Base-by-base conservation (phyloP, 2,113 vertebrate species). In the Speoplatyrhinus poulsoni region DNA sequence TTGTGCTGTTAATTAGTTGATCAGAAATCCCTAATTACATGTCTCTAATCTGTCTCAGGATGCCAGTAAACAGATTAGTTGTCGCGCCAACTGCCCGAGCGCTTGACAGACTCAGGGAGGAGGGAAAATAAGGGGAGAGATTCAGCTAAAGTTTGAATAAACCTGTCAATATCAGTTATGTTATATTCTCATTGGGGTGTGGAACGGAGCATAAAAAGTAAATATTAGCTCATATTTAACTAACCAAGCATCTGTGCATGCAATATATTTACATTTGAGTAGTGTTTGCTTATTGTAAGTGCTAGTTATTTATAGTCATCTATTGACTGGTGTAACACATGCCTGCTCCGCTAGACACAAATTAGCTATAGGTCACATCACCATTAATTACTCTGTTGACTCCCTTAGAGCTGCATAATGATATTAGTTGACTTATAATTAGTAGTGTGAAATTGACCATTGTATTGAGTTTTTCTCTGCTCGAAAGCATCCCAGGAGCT, bases 21-120 rank as follows among this genome's bases (percentile, higher is more conserved):
- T 94, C 92, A 90, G 80, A 92, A 93, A 93, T 93, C 92, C 90
- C 87, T 91, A 92, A 93, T 93, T 93, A 91, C 84, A 87, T 75
- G 66, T 59, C 82, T 77, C 84, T 94, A 93, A 94, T 93, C 92
- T 91, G 88, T 90, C 77, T 88, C 74, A 73, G 70, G 88, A 74
- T 88, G 78, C 88, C 85, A 66, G 87, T 87, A 90, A 90, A 88
- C 87, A 58, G 88, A 84, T 93, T 91, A 91, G 79, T 67, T 77
- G 82, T 87, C 65, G 65, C 63, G 49, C 84, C 88, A 90, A 74
- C 72, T 82, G 89, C 79, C 82, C 75, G 79, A 87, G 85, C 81
- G 69, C 82, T 70, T 85, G 83, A 83, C 0, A 64, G 54, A 26
- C 26, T 26, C 2, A 13, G 60, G 9, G 54, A 50, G 6, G 10